Evolutionary conservation across 2,888 invertebrate species (phyloP).

Genomic region (Watsonalla binaria): DNA sequence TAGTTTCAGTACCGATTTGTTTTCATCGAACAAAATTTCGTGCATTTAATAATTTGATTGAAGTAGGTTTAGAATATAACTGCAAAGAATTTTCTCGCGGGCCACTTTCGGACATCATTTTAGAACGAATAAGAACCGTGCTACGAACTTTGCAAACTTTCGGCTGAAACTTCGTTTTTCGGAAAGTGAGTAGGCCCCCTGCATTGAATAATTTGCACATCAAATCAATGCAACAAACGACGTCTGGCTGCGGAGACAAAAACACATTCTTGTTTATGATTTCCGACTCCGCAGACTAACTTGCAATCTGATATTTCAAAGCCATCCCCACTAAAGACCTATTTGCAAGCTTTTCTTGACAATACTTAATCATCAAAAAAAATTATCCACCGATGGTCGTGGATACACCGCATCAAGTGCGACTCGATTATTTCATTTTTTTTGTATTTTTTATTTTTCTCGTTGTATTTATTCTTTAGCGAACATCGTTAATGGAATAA

Average conservation of each 20-base stretch:
- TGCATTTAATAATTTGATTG: constrained; percentile 15
- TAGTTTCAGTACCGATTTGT: too few species aligned
- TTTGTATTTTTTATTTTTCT: constrained; percentile 55
- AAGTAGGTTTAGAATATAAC: constrained; percentile 12
- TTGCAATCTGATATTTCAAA: constrained; percentile 33
- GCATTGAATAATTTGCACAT: not conserved
- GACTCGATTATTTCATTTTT: constrained; percentile 67
- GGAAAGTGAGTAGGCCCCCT: too few species aligned
- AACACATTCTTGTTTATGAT: constrained; percentile 24
- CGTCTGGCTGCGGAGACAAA: constrained; percentile 22
- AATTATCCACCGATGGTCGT: constrained; percentile 48
- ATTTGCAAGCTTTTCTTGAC: constrained; percentile 44
- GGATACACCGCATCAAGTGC: constrained; percentile 57
- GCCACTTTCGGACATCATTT: too few species aligned
- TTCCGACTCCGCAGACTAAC: constrained; percentile 23
- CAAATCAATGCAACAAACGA: constrained; percentile 16
- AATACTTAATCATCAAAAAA: constrained; percentile 38
- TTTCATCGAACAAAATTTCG: too few species aligned
- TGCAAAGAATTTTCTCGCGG: not conserved
- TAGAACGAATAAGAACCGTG: too few species aligned
- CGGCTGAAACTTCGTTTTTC: too few species aligned
- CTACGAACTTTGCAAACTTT: too few species aligned
- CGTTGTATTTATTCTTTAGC: constrained; percentile 66
- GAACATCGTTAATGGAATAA: constrained; percentile 75
- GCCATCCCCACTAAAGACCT: constrained; percentile 32